Percentiles rank a stretch among this genome's conserved stretches.
Evolutionary conservation across 1,140 invertebrate species (phyloP).

Genomic region (Hesperophylax magnus): DNA sequence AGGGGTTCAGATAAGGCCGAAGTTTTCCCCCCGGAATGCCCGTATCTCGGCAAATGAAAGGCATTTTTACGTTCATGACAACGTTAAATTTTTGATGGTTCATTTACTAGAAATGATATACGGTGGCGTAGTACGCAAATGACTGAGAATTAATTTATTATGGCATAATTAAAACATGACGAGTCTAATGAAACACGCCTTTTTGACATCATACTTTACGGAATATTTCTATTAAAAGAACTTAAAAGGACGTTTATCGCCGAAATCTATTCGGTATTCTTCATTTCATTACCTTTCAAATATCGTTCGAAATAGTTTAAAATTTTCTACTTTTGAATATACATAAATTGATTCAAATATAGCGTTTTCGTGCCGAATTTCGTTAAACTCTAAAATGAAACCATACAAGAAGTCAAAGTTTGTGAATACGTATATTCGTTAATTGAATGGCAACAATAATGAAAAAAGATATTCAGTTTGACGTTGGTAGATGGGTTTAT

Average conservation of each 20-base stretch:
- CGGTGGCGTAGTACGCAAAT: conserved; percentile 21
- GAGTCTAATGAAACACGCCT: conserved; percentile 30
- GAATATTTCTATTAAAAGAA: conserved; percentile 17
- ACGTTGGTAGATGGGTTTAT: too few relatives aligned
- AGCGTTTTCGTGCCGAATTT: background rate
- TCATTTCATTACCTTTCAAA: background rate
- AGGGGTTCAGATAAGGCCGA: conserved; percentile 31
- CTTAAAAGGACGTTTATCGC: background rate
- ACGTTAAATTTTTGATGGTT: conserved; percentile 41
- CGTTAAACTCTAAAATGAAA: background rate
- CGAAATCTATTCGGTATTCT: background rate
- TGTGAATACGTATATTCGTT: background rate
- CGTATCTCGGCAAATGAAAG: conserved; percentile 34
- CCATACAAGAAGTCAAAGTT: background rate
- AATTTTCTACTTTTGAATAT: too few relatives aligned
- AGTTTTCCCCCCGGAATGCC: conserved; percentile 18
- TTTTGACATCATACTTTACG: background rate
- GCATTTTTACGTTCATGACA: conserved; percentile 25
- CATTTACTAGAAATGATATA: conserved; percentile 27
- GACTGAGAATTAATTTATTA: conserved; percentile 34
- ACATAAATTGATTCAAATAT: background rate
- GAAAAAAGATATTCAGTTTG: too few relatives aligned
- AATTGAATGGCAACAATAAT: too few relatives aligned
- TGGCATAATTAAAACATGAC: conserved; percentile 32
- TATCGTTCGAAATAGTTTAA: background rate